Evolutionary conservation across 2,113 vertebrate genomes (phyloP), one percentile per base, ranked within the genome.

Genomic region (Ammodramus savannarum): DNA sequence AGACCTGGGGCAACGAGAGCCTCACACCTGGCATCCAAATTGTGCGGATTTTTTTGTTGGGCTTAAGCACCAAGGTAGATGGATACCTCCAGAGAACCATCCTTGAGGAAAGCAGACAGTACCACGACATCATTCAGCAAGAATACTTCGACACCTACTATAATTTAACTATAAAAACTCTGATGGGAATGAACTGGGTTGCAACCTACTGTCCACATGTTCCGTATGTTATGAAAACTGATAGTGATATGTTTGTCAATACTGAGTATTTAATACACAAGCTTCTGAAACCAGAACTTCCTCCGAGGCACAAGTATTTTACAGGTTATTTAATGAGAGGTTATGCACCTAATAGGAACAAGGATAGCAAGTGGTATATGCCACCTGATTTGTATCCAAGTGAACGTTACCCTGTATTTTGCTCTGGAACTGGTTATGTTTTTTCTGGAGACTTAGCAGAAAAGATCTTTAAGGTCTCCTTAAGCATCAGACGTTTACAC

Each of bases 151-250:
- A 99, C 59, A 98, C 99, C 4, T 99, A 99, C 87, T 98, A 99
- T 59, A 99, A 99, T 91, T 97, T 99, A 90, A 99, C 99, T 32
- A 98, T 98, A 75, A 99, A 99, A 97, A 99, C 99, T 15, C 93
- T 99, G 54, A 99, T 99, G 99, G 99, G 99, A 74, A 99, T 99
- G 98, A 99, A 99, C 95, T 99, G 99, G 99, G 99, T 99, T 63
- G 98, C 99, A 23, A 97, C 97, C 21, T 98, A 99, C 83, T 99
- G 99, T 85, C 98, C 99, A 9, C 93, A 61, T 5, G 98, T 98
- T 81, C 98, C 97, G 0, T 99, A 99, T 2, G 98, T 99, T 75
- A 99, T 99, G 99, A 99, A 99, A 98, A 99, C 99, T 1, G 99
- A 99, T 98, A 99, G 99, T 3, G 99, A 99, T 93, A 99, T 99